phyloP scores from a whole-genome alignment of 2,113 vertebrate genomes.

The Chunga burmeisteri region DNA sequence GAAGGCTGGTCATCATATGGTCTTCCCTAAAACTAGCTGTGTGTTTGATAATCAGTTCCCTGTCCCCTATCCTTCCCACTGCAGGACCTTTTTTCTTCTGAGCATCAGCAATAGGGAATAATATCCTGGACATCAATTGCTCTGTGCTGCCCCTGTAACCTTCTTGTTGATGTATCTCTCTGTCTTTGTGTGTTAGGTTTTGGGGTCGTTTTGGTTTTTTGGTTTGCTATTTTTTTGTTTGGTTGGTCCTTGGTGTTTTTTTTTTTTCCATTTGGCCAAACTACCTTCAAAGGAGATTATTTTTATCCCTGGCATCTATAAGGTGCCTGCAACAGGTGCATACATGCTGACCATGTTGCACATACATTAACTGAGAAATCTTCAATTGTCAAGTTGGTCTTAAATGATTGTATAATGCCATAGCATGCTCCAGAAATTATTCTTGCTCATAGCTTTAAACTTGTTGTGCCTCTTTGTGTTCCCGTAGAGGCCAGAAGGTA shows the following conservation, averaged over 20 bases:
- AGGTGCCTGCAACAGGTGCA: neutral
- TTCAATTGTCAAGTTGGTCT: neutral
- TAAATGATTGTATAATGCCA: neutral
- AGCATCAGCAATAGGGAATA: neutral
- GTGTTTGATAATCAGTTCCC: neutral
- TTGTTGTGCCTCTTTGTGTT: neutral
- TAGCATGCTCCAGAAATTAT: neutral
- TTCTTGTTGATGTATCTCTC: neutral
- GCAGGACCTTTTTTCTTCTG: neutral
- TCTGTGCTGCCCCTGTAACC: neutral
- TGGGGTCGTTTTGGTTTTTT: neutral
- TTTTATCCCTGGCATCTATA: neutral
- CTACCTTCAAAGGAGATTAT: neutral
- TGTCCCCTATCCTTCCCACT: neutral
- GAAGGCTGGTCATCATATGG: neutral
- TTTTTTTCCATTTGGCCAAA: neutral
- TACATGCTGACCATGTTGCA: neutral
- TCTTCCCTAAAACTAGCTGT: neutral
- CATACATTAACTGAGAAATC: neutral
- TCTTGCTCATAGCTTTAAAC: neutral
- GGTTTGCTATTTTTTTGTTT: neutral
- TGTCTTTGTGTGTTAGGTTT: neutral
- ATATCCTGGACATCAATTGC: neutral
- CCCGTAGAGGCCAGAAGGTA: neutral
- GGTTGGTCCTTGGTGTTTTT: neutral